Percentiles rank a stretch among this genome's conserved stretches.
phyloP scores from a whole-genome alignment of 64 coral and sea anemone species.

The Stylophora pistillata region DNA sequence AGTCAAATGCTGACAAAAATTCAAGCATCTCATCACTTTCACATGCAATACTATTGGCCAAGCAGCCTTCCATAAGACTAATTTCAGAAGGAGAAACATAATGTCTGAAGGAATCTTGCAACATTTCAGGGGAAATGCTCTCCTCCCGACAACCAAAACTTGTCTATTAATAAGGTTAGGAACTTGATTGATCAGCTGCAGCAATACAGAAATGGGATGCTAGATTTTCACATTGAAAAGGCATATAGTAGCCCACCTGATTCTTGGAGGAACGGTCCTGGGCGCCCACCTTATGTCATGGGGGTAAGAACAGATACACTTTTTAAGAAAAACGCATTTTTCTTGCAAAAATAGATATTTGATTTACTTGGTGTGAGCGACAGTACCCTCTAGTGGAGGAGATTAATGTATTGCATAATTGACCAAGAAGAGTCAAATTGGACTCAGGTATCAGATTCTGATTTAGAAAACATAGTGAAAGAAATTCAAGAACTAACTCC shows the following conservation, averaged over 20 bases:
- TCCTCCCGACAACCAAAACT: too few species aligned
- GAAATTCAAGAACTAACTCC: neutral
- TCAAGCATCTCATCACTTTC: too few species aligned
- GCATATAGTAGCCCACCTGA: neutral
- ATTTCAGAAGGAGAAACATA: too few species aligned
- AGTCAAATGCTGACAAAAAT: too few species aligned
- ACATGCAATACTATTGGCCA: too few species aligned
- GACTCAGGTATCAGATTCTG: neutral
- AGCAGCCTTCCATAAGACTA: too few species aligned
- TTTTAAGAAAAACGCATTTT: neutral
- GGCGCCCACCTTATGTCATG: neutral
- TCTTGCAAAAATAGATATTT: too few species aligned
- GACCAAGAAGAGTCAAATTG: neutral
- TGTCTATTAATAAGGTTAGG: neutral
- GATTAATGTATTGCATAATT: neutral
- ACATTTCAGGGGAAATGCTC: too few species aligned
- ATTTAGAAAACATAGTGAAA: neutral
- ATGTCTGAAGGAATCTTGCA: too few species aligned
- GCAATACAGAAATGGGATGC: neutral
- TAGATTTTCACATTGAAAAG: neutral
- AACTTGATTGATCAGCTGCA: neutral
- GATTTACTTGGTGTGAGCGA: too few species aligned
- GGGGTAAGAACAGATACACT: neutral
- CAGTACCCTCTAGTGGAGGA: neutral
- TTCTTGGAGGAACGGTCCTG: neutral